These are phyloP conservation scores for Pachypsylla venusta DNA, from an alignment of 1,140 invertebrate genomes.

Conservation along the genomic window DNA sequence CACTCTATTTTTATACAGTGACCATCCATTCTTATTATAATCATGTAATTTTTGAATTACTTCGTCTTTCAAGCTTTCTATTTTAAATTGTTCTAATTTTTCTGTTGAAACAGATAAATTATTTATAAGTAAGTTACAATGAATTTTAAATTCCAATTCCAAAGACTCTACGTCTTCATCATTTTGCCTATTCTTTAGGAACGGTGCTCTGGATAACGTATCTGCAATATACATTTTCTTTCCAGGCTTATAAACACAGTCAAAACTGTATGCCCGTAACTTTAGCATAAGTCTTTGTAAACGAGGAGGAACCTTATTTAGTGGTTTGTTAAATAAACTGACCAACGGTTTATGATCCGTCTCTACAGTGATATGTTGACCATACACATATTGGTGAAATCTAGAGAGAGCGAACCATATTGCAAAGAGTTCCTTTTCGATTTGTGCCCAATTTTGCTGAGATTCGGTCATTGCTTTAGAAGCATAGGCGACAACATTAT, in stretches of 20 bases:
- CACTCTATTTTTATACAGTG: conserved; percentile 2
- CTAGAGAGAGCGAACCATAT: conserved; percentile 28
- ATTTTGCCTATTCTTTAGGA: conserved; percentile 11
- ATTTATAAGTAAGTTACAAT: conserved; percentile 11
- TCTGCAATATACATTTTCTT: conserved; percentile 19
- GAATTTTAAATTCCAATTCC: conserved; percentile 11
- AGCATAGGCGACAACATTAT: conserved; percentile 27
- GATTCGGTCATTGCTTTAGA: conserved; percentile 24
- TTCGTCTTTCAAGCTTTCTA: conserved; percentile 11
- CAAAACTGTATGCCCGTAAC: conserved; percentile 30
- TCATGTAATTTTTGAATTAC: conserved; percentile 1
- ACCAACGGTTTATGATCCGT: conserved; percentile 32
- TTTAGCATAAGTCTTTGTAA: conserved; percentile 30
- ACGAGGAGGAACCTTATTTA: conserved; percentile 28
- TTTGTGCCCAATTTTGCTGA: conserved; percentile 32
- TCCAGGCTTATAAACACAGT: conserved; percentile 26
- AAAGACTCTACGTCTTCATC: conserved; percentile 10
- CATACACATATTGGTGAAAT: conserved; percentile 28
- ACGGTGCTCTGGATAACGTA: conserved; percentile 18
- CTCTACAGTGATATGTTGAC: conserved; percentile 26
- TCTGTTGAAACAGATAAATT: conserved; percentile 15
- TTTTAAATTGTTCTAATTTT: conserved; percentile 7
- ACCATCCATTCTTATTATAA: conserved; percentile 12
- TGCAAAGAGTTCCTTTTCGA: conserved; percentile 33
- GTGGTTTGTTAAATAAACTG: conserved; percentile 29